Conservation (phyloP, 2,113 vertebrate species). For the Oenanthe oenanthe region DNA sequence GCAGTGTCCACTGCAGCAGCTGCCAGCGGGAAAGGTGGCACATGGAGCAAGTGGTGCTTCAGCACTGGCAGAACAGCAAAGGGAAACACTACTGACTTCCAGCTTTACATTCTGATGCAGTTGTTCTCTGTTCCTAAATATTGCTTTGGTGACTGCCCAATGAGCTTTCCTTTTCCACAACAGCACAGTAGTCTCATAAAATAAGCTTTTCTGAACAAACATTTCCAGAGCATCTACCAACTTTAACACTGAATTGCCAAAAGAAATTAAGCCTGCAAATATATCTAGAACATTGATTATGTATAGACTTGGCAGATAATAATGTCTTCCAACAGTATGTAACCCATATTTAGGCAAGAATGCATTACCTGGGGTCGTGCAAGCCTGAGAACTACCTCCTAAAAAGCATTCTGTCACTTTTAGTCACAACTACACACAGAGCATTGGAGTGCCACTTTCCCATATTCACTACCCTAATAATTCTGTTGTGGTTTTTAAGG, state of each 20-base stretch:
- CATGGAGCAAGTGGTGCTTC: accelerated
- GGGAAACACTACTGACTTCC: neutral
- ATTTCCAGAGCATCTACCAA: neutral
- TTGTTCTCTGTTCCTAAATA: neutral
- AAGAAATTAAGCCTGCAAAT: neutral
- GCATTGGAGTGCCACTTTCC: neutral
- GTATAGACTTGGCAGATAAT: neutral
- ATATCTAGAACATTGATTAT: neutral
- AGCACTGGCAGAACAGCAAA: neutral
- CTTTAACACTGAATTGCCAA: neutral
- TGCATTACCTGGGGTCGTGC: accelerated
- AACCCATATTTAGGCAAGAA: neutral
- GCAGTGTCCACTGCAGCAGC: neutral
- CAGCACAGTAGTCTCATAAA: neutral
- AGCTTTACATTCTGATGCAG: neutral
- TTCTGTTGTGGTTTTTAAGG: neutral
- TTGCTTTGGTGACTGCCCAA: neutral
- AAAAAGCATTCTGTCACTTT: neutral
- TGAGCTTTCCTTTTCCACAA: neutral
- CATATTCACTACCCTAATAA: neutral
- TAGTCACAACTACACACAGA: neutral
- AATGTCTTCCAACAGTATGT: neutral
- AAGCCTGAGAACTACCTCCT: neutral
- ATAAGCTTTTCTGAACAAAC: neutral
- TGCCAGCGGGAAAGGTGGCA: neutral